Evolutionary conservation across 2,113 vertebrate genomes (phyloP).

Genomic region (Vulpes vulpes): DNA sequence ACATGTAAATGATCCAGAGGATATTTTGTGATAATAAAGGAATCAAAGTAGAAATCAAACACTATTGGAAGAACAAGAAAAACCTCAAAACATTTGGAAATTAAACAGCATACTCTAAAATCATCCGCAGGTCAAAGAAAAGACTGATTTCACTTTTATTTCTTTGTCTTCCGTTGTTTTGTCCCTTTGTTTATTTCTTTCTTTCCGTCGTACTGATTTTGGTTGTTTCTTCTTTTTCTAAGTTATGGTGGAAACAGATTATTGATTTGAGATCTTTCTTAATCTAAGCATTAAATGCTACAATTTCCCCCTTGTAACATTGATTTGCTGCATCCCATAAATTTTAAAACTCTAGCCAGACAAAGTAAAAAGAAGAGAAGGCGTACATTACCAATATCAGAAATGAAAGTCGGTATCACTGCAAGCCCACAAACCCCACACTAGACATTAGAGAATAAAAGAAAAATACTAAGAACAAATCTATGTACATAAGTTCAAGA

Average conservation of each 20-base stretch:
- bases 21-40: not conserved
- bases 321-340: not conserved
- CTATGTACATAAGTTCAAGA: too few species aligned
- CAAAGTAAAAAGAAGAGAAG: not conserved
- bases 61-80: not conserved
- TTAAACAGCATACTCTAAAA: not conserved
- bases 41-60: not conserved
- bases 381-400: too few species aligned
- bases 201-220: not conserved
- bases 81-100: not conserved
- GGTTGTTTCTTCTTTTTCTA: not conserved
- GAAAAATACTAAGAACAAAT: too few species aligned
- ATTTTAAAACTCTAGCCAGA: not conserved
- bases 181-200: not conserved
- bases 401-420: too few species aligned
- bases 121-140: not conserved
- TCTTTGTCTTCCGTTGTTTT: not conserved
- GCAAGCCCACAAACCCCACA: too few species aligned
- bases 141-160: not conserved
- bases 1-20: not conserved
- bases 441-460: too few species aligned
- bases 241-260: not conserved
- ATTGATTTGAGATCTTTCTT: not conserved
- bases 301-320: not conserved
- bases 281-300: not conserved